Evolutionary conservation across 2,113 vertebrate genomes (phyloP).

Genomic region (Plotosus lineatus): DNA sequence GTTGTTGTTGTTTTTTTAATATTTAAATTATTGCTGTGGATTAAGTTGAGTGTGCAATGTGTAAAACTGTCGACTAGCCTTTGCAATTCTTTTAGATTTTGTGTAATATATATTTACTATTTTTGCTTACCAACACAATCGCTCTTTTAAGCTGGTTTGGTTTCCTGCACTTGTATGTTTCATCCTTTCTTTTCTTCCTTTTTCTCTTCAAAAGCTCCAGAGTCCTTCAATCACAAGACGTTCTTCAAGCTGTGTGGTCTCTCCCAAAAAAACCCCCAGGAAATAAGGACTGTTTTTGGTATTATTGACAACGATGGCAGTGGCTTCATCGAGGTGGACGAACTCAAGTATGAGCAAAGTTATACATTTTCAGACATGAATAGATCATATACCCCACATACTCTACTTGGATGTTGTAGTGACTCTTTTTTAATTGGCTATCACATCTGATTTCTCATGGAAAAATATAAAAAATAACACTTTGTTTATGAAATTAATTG

Average conservation of each 20-base stretch:
- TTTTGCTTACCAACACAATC: background rate
- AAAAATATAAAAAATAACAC: background rate
- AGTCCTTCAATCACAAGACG: slow-evolving; percentile 91
- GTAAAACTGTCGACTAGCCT: background rate
- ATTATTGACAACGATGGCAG: slow-evolving; percentile 89
- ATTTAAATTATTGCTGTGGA: background rate
- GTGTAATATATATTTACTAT: background rate
- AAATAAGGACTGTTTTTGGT: slow-evolving; percentile 87
- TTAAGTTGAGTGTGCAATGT: background rate
- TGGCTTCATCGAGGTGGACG: slow-evolving; percentile 91
- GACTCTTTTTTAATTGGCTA: background rate
- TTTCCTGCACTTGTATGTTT: background rate
- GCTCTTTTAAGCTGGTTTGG: background rate
- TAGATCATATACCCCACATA: background rate
- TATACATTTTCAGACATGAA: background rate
- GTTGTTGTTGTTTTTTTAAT: background rate
- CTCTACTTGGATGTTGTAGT: background rate
- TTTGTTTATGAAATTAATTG: background rate
- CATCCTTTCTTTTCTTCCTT: background rate
- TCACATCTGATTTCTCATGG: background rate
- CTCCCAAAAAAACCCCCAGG: slow-evolving; percentile 83
- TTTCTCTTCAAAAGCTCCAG: slow-evolving; percentile 80
- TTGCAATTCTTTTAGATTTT: background rate
- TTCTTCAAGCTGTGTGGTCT: slow-evolving; percentile 94
- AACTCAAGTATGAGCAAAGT: slow-evolving; percentile 83